A percentile compares a stretch with the other conserved stretches of the same genome.
Evolutionary conservation across 1,140 invertebrate species (phyloP).

Genomic region (Pseudomyrmex concolor): DNA sequence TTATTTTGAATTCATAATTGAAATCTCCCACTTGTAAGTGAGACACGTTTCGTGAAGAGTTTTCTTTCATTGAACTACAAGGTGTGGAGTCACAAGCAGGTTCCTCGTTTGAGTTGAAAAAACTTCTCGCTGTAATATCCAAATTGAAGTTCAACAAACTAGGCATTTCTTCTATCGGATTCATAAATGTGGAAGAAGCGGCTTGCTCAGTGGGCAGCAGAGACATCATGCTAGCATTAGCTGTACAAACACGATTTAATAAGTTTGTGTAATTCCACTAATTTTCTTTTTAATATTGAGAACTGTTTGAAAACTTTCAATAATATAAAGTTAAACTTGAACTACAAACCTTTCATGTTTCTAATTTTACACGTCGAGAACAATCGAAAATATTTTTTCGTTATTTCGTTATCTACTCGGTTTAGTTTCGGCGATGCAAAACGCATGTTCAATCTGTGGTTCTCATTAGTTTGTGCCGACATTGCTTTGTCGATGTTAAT

Average conservation of each 20-base stretch:
- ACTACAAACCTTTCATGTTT: conserved; percentile 60
- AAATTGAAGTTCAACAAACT: conserved; percentile 61
- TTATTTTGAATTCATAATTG: conserved; percentile 13
- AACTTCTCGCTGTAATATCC: conserved; percentile 42
- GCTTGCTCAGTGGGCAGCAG: conserved; percentile 57
- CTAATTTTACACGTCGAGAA: conserved; percentile 65
- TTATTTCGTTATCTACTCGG: conserved; percentile 51
- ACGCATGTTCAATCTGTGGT: conserved; percentile 18
- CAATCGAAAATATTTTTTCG: conserved; percentile 74
- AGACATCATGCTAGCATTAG: conserved; percentile 66
- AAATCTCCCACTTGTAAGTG: conserved; percentile 21
- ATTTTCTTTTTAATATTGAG: neutral
- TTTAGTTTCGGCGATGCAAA: conserved; percentile 49
- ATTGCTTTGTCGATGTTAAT: conserved; percentile 78
- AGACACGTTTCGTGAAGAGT: conserved; percentile 9
- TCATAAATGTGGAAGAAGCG: conserved; percentile 68
- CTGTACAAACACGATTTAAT: conserved; percentile 55
- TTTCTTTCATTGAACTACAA: conserved; percentile 24
- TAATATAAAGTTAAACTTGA: neutral
- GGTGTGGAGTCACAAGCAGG: conserved; percentile 30
- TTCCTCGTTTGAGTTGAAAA: conserved; percentile 47
- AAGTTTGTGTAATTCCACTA: conserved; percentile 16
- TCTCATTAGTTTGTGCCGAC: conserved; percentile 55
- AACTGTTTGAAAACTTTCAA: neutral
- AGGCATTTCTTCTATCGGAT: conserved; percentile 47